Percentiles rank a stretch among this genome's conserved stretches.
phyloP scores from a whole-genome alignment of 2,797 vertebrate species.

The Argya squamiceps region DNA sequence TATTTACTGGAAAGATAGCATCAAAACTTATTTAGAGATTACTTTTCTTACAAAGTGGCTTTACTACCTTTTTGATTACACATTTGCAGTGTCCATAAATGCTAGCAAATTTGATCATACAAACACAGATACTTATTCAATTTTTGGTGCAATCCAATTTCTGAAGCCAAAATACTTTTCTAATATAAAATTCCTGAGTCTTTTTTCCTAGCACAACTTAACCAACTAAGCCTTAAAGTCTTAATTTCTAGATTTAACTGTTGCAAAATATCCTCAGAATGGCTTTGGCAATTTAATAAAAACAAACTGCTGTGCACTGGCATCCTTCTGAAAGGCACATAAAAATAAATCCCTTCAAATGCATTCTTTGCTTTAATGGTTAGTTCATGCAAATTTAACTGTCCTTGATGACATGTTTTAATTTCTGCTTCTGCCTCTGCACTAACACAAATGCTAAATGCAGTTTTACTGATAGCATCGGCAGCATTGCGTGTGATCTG shows the following conservation, averaged over 20 bases:
- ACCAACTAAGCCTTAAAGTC: background rate
- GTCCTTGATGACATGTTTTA: background rate
- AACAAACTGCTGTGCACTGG: background rate
- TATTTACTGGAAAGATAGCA: background rate
- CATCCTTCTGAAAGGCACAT: background rate
- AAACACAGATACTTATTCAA: background rate
- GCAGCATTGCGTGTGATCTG: background rate
- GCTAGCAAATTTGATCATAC: background rate
- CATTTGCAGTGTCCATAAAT: constrained; percentile 2
- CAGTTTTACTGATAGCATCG: background rate
- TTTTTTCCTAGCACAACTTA: background rate
- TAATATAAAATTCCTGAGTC: background rate
- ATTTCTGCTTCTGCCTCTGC: constrained; percentile 31
- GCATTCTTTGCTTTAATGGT: constrained; percentile 19
- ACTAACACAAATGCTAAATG: constrained; percentile 1
- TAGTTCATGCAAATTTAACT: constrained; percentile 50
- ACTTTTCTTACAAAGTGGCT: background rate
- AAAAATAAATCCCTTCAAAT: constrained; percentile 30
- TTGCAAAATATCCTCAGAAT: background rate
- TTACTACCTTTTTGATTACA: constrained; percentile 28
- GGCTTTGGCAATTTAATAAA: background rate
- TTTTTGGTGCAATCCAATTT: background rate
- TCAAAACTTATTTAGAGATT: background rate
- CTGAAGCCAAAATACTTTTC: background rate
- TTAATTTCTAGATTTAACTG: constrained; percentile 16